phyloP scores from a whole-genome alignment of 2,797 vertebrate species.

The Oryzias sinensis region DNA sequence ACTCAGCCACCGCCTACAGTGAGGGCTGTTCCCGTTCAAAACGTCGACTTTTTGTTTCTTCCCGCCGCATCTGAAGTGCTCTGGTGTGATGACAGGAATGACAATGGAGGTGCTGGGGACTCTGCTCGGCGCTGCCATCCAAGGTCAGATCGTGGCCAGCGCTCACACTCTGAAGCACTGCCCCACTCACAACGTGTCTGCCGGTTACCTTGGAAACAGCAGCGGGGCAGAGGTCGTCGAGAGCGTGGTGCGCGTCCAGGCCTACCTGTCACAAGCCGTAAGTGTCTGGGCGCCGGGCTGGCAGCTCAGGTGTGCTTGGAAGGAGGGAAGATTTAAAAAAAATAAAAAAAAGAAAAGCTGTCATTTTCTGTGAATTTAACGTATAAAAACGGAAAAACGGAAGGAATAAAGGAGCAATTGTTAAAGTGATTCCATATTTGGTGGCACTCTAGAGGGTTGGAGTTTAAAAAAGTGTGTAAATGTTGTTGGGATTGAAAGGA shows the following conservation, averaged over 20 bases:
- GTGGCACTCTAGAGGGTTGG: conserved; percentile 26
- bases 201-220: conserved; percentile 70
- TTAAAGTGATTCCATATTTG: conserved; percentile 48
- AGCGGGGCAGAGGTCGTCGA: conserved; percentile 68
- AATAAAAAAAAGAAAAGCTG: conserved; percentile 39
- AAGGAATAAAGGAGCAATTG: conserved; percentile 46
- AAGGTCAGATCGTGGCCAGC: conserved; percentile 91
- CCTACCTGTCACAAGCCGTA: conserved; percentile 82
- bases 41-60: neutral
- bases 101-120: conserved; percentile 93
- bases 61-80: conserved; percentile 5
- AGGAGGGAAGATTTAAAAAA: conserved; percentile 39
- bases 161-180: conserved; percentile 86
- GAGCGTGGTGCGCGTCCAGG: conserved; percentile 68
- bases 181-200: conserved; percentile 66
- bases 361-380: conserved; percentile 13
- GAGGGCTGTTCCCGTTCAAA: conserved; percentile 57
- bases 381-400: conserved; percentile 25
- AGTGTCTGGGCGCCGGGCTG: conserved; percentile 63
- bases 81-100: conserved; percentile 81
- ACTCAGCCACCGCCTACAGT: conserved; percentile 95
- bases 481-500: conserved; percentile 29
- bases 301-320: conserved; percentile 48
- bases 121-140: conserved; percentile 88
- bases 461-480: conserved; percentile 42